Conservation (phyloP, 2,797 vertebrate genomes). For the Neomorphus geoffroyi region DNA sequence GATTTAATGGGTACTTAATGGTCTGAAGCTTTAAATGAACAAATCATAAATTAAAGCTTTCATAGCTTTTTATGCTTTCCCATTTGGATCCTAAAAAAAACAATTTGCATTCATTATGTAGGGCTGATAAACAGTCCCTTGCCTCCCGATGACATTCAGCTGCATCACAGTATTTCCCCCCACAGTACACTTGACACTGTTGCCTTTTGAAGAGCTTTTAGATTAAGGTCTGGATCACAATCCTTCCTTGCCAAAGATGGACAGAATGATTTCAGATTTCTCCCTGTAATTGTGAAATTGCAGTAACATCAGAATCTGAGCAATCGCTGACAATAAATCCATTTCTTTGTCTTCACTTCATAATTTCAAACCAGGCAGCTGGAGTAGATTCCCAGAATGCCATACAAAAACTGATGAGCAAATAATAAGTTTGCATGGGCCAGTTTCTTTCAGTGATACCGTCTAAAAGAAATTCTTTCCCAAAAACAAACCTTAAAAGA, state of each 20-base stretch:
- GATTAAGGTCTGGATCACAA: background rate
- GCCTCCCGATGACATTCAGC: background rate
- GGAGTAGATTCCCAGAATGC: background rate
- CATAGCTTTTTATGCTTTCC: conserved; percentile 18
- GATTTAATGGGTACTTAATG: conserved; percentile 52
- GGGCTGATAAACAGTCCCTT: background rate
- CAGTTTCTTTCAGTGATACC: background rate
- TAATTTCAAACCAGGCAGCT: background rate
- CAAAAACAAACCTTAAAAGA: background rate
- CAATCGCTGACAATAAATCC: background rate
- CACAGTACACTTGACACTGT: background rate
- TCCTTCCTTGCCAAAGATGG: background rate
- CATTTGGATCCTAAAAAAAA: conserved; percentile 29
- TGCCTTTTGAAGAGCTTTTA: background rate
- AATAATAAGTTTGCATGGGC: background rate
- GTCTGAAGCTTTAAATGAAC: conserved; percentile 39
- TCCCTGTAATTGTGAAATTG: background rate
- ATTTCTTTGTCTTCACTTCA: background rate
- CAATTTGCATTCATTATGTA: conserved; percentile 28
- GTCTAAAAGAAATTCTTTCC: background rate
- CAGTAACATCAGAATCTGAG: background rate
- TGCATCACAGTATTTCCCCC: background rate
- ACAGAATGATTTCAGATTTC: background rate
- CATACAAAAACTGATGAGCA: background rate
- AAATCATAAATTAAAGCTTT: conserved; percentile 56